Base-by-base conservation (phyloP, 2,797 vertebrate species). In the Siniperca obscura region DNA sequence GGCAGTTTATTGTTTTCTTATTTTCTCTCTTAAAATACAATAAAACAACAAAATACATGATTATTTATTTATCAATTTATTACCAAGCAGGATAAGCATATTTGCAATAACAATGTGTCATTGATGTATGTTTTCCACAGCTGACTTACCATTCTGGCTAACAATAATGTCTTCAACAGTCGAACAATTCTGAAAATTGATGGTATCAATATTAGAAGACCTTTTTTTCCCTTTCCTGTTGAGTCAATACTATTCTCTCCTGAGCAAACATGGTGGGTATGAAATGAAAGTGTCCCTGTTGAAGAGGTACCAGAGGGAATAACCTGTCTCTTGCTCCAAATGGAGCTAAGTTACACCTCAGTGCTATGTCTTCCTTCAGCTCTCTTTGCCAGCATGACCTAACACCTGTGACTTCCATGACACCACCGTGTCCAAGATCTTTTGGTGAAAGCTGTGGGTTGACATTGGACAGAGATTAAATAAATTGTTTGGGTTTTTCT, bases 151-250 rank as follows among this genome's bases (percentile, higher is more conserved):
- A 55, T 60, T 42, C 55, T 53, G 53, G 57, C 60, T 53, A 60
- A 50, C 59, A 68, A 40, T 73, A 64, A 74, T 44, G 65, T 60
- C 74, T 34, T 56, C 59, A 76, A 59, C 30, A 17, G 68, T 70
- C 57, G 50, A 83, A 76, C 71, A 67, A 44, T 73, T 56, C 65
- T 19, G 36, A 77, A 81, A 91, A 88, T 73, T 80, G 65, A 87
- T 88, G 52, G 68, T 44, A 74, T 86, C 82, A 85, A 78, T 85
- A 86, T 80, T 68, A 64, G 48, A 79, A 16, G 9, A 71, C 12
- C n/a, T 60, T 44, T 70, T 75, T 40, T 7, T 2, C 13, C 1
- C 2, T 3, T 21, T 60, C 61, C 48, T 74, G 27, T 4, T 12
- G 7, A 83, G 75, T 83, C 81, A 50, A 82, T 77, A 62, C 61